Conservation (phyloP, 2,113 vertebrate genomes). For the Macquaria australasica region DNA sequence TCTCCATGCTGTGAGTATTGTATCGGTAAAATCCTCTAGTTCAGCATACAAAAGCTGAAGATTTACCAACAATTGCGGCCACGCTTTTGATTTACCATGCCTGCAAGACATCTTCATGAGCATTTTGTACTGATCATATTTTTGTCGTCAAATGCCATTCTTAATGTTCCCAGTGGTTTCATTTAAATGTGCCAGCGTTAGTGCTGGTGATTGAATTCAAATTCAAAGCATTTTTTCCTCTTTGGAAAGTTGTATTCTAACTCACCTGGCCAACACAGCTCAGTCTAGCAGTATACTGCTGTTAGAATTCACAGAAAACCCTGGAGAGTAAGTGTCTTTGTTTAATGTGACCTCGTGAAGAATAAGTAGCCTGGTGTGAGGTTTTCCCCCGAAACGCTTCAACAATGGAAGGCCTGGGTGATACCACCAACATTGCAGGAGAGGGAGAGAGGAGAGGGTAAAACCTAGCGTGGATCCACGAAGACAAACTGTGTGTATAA, state of each 20-base stretch:
- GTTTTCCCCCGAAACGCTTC: constrained; percentile 39
- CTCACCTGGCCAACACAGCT: constrained; percentile 26
- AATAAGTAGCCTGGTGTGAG: constrained; percentile 66
- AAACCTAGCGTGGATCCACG: constrained; percentile 30
- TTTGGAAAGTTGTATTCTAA: constrained; percentile 29
- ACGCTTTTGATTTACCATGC: constrained; percentile 19
- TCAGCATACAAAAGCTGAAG: constrained; percentile 35
- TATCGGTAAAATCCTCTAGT: constrained; percentile 40
- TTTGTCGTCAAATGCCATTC: constrained; percentile 21
- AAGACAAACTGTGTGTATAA: constrained; percentile 23
- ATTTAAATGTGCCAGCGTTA: constrained; percentile 18
- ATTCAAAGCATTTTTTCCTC: not conserved
- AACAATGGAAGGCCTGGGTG: constrained; percentile 61
- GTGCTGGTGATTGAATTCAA: not conserved
- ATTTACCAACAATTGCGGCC: constrained; percentile 39
- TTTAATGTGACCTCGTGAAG: constrained; percentile 71
- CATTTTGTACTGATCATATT: constrained; percentile 15
- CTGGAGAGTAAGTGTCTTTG: constrained; percentile 57
- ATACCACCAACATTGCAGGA: constrained; percentile 55
- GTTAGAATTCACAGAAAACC: constrained; percentile 48
- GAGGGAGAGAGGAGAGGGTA: constrained; percentile 13
- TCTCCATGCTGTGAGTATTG: constrained; percentile 46
- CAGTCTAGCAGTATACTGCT: constrained; percentile 9
- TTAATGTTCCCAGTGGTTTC: constrained; percentile 5
- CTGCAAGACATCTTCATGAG: constrained; percentile 20